These are phyloP conservation scores for Neolamprologus tretocephalus DNA, from an alignment of 2,113 vertebrate genomes.

Conservation along the genomic window DNA sequence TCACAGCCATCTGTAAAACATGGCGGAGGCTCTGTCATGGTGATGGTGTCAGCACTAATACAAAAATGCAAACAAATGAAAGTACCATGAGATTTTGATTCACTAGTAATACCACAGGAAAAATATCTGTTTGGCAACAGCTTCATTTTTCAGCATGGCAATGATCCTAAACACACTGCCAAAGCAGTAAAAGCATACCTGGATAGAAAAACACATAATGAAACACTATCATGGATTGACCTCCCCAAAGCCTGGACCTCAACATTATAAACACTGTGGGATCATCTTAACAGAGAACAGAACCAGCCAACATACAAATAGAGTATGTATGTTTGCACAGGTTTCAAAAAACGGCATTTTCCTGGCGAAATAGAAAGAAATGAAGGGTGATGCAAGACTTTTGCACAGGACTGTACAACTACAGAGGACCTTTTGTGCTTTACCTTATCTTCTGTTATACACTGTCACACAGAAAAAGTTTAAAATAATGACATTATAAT, in stretches of 20 bases:
- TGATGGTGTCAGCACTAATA: not conserved
- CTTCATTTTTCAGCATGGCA: not conserved
- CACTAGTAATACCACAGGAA: not conserved
- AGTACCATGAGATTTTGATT: not conserved
- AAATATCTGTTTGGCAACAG: not conserved
- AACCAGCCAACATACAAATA: not conserved
- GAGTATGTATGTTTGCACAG: not conserved
- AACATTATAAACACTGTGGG: not conserved
- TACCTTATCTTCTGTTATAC: not conserved
- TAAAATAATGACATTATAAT: not conserved
- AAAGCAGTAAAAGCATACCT: not conserved
- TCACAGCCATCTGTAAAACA: not conserved
- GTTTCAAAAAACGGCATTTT: not conserved
- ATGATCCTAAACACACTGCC: not conserved
- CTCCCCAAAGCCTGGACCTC: not conserved
- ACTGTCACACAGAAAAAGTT: not conserved
- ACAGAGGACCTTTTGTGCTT: not conserved
- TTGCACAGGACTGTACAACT: not conserved
- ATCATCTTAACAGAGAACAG: not conserved
- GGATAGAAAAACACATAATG: not conserved
- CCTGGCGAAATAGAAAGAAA: not conserved
- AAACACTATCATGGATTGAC: not conserved
- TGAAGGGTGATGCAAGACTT: not conserved
- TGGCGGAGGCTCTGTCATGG: not conserved
- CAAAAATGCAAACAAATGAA: not conserved